A percentile compares a stretch with the other conserved stretches of the same genome.
Conservation (phyloP, 2,888 invertebrate species). For the Hesperia comma region DNA sequence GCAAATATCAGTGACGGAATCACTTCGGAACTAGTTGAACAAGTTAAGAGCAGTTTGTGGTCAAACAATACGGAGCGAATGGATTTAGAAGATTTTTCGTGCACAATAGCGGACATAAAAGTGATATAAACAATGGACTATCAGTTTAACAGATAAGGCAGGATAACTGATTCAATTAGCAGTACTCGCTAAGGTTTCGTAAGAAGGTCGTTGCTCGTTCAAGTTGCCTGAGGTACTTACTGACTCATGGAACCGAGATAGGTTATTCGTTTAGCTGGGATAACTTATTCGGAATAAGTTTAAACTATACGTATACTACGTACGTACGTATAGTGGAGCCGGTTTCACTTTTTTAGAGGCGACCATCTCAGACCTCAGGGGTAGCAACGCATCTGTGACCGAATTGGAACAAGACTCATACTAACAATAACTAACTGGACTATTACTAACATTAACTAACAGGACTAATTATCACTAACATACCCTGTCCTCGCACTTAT, state of each 20-base stretch:
- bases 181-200: slow-evolving; percentile 25
- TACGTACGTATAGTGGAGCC: too few relatives aligned
- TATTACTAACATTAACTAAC: too few relatives aligned
- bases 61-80: neutral
- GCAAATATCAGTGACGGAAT: slow-evolving; percentile 13
- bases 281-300: too few relatives aligned
- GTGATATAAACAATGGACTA: slow-evolving; percentile 29
- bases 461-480: too few relatives aligned
- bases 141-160: slow-evolving; percentile 25
- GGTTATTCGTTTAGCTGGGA: too few relatives aligned
- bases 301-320: too few relatives aligned
- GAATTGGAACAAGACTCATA: too few relatives aligned
- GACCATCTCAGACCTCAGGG: too few relatives aligned
- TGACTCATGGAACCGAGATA: neutral
- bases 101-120: neutral
- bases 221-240: neutral
- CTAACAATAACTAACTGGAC: too few relatives aligned
- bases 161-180: slow-evolving; percentile 33
- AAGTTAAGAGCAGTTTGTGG: neutral
- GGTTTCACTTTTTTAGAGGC: too few relatives aligned
- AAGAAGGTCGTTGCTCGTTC: slow-evolving; percentile 28
- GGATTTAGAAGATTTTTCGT: neutral
- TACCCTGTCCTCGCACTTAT: too few relatives aligned
- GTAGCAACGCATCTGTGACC: too few relatives aligned
- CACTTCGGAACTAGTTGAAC: slow-evolving; percentile 4